Percentiles rank a stretch among this genome's conserved stretches.
phyloP scores from a whole-genome alignment of 1,140 invertebrate species.

The Zaprionus gabonicus region DNA sequence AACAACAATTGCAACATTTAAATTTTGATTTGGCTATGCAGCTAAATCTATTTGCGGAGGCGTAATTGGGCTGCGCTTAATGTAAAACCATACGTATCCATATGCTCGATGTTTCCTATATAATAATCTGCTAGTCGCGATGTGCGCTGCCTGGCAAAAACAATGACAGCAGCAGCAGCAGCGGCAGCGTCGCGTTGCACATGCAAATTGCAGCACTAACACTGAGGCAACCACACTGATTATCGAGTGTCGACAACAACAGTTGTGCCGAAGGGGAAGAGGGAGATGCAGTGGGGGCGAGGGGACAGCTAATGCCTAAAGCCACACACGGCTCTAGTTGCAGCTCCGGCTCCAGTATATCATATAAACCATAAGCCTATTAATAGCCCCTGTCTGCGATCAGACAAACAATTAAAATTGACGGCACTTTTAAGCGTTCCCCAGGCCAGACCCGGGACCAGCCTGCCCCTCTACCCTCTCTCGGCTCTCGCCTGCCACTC shows the following conservation, averaged over 20 bases:
- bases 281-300: not conserved
- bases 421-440: conserved; percentile 73
- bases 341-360: conserved; percentile 59
- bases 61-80: conserved; percentile 62
- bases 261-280: not conserved
- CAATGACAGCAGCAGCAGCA: conserved; percentile 1
- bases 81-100: conserved; percentile 46
- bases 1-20: conserved; percentile 58
- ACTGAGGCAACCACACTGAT: conserved; percentile 60
- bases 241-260: conserved; percentile 54
- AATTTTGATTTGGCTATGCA: conserved; percentile 71
- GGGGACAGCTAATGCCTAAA: conserved; percentile 58
- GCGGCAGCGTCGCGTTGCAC: conserved; percentile 10
- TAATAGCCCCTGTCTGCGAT: conserved; percentile 77
- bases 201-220: conserved; percentile 43
- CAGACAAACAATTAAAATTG: conserved; percentile 82
- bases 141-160: conserved; percentile 1
- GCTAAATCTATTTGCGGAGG: conserved; percentile 62
- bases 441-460: not conserved
- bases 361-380: conserved; percentile 79
- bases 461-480: not conserved
- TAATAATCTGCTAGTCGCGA: not conserved
- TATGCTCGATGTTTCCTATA: conserved; percentile 41
- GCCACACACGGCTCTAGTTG: conserved; percentile 45
- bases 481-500: not conserved